Percentiles rank a stretch among this genome's conserved stretches.
Conservation (phyloP, 2,113 vertebrate species). For the Lepisosteus osseus region DNA sequence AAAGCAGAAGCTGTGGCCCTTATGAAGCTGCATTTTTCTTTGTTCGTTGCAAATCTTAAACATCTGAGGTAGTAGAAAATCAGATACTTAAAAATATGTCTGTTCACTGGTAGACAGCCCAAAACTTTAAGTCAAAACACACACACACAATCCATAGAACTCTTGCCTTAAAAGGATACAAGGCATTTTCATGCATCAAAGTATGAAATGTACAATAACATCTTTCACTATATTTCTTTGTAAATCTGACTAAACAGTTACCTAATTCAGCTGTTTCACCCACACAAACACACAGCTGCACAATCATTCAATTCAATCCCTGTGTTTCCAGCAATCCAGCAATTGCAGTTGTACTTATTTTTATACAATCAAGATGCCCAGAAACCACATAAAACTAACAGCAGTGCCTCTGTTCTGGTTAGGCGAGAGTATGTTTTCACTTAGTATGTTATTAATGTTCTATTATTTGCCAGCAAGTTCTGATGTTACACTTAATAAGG, state of each 20-base stretch:
- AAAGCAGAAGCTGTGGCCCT: no score
- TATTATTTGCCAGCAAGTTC: slow-evolving; percentile 9
- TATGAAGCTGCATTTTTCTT: no score
- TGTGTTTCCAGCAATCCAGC: not conserved
- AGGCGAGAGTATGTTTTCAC: not conserved
- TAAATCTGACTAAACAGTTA: not conserved
- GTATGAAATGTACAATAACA: no score
- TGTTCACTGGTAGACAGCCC: no score
- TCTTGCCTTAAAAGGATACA: no score
- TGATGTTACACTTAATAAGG: slow-evolving; percentile 13
- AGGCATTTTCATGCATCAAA: no score
- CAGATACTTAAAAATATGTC: not conserved
- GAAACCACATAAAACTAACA: not conserved
- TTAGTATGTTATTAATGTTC: slow-evolving; percentile 1
- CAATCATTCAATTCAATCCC: not conserved
- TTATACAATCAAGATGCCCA: not conserved
- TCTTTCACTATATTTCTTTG: not conserved
- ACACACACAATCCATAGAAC: no score
- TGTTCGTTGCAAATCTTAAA: not conserved
- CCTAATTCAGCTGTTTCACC: not conserved
- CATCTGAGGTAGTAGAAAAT: not conserved
- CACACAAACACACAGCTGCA: not conserved
- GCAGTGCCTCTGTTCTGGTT: not conserved
- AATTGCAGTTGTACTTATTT: slow-evolving; percentile 2
- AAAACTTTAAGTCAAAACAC: no score